Evolutionary conservation across 2,888 invertebrate genomes (phyloP).

Genomic region (Frankliniella intonsa): DNA sequence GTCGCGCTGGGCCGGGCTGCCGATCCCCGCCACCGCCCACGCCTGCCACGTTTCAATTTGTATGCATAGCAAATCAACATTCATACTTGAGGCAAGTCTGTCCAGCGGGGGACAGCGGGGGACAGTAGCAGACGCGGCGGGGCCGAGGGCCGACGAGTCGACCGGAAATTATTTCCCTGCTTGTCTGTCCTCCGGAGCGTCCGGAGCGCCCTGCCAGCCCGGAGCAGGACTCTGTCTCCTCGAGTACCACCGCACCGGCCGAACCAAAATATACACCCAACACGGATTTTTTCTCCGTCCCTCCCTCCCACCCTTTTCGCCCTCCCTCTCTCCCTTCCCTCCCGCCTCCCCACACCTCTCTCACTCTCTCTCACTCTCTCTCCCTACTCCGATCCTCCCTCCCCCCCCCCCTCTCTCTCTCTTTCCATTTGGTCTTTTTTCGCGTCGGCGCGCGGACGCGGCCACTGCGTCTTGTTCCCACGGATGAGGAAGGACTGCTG

Average conservation of each 20-base stretch:
- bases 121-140: neutral
- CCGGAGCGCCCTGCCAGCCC: too few species aligned
- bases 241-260: too few species aligned
- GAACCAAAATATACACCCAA: too few species aligned
- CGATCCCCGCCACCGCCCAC: neutral
- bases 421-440: neutral
- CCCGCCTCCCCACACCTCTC: too few species aligned
- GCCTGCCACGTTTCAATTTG: neutral
- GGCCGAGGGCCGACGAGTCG: neutral
- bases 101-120: neutral
- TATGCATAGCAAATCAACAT: slow-evolving; percentile 21
- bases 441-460: neutral
- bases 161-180: neutral
- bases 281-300: too few species aligned
- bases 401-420: neutral
- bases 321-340: too few species aligned
- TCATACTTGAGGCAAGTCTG: neutral
- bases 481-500: neutral
- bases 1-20: neutral
- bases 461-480: neutral
- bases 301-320: too few species aligned
- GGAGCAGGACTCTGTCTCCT: too few species aligned
- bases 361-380: neutral
- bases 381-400: too few species aligned
- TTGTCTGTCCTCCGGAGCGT: too few species aligned